Evolutionary conservation across 2,113 vertebrate species (phyloP).

Genomic region (Mesitornis unicolor): DNA sequence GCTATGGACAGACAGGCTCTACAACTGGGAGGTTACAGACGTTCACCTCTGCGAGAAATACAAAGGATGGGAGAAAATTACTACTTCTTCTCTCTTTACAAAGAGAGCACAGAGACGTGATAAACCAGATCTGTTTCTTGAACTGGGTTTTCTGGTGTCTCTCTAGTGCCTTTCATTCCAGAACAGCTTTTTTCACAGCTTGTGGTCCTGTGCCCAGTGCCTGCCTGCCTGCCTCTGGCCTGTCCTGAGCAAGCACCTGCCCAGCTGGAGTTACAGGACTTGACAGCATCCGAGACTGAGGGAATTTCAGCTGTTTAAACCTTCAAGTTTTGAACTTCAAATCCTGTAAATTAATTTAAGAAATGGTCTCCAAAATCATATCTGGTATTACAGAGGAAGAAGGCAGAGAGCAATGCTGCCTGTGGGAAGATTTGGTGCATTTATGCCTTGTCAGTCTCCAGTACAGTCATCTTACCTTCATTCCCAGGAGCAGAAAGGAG

Average conservation of each 20-base stretch:
- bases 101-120: not conserved
- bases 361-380: not conserved
- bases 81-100: not conserved
- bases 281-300: not conserved
- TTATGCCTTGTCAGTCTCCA: not conserved
- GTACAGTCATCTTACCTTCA: not conserved
- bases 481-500: not conserved
- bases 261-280: not conserved
- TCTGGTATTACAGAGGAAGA: not conserved
- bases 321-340: not conserved
- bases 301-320: not conserved
- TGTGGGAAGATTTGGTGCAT: not conserved
- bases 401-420: not conserved
- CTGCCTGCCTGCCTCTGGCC: not conserved
- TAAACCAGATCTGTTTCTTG: not conserved
- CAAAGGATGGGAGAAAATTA: not conserved
- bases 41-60: not conserved
- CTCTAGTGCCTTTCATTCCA: not conserved
- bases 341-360: not conserved
- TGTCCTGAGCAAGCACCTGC: not conserved
- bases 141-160: not conserved
- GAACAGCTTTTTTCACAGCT: not conserved
- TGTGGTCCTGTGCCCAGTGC: rapidly evolving
- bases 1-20: not conserved
- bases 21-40: not conserved